A percentile compares a stretch with the other conserved stretches of the same genome.
phyloP scores from a whole-genome alignment of 2,797 vertebrate species.

The Premnoplex brunnescens region DNA sequence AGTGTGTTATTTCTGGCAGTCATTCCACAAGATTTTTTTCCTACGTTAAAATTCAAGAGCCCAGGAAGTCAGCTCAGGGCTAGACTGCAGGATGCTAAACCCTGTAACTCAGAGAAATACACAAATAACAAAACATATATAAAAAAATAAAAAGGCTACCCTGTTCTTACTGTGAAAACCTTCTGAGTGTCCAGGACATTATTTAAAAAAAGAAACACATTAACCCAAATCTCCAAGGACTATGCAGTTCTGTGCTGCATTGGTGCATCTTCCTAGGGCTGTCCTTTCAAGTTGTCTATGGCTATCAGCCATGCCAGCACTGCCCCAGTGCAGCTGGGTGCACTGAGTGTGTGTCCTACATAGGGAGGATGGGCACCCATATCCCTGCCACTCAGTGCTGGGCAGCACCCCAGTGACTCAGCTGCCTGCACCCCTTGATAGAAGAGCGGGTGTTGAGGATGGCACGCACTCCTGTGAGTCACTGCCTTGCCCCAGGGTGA shows the following conservation, averaged over 20 bases:
- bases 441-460: accelerated
- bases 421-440: neutral
- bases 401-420: neutral
- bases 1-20: constrained; percentile 59
- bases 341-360: accelerated
- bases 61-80: neutral
- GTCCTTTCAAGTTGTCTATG: neutral
- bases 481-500: neutral
- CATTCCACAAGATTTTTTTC: constrained; percentile 8
- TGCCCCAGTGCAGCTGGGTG: accelerated
- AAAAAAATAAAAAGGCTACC: neutral
- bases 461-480: accelerated
- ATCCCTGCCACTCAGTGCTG: neutral
- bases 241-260: neutral
- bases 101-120: neutral
- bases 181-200: neutral
- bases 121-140: neutral
- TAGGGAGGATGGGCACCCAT: neutral
- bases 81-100: constrained; percentile 4
- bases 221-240: neutral
- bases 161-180: neutral
- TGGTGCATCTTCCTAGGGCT: neutral
- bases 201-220: neutral
- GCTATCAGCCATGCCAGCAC: accelerated
- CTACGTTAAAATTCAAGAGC: constrained; percentile 46